Evolutionary conservation across 1,140 invertebrate species (phyloP), one percentile per base, ranked within the genome.

Genomic region (Capitella teleta): DNA sequence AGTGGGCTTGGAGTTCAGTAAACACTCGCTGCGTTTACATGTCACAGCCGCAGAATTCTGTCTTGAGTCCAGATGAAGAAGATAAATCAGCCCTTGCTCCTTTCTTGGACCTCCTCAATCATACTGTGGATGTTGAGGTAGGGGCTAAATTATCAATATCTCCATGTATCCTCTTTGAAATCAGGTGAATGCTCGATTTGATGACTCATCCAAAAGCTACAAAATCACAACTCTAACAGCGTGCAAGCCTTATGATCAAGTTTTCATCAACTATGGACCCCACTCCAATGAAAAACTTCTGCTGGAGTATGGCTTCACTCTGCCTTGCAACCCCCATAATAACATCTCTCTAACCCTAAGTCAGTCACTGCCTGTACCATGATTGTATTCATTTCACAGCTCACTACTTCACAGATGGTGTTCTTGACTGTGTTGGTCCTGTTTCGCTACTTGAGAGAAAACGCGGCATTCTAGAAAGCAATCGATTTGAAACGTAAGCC

Each of bases 101-200:
- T 2, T 83, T 81, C 56, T 63, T 89, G 19, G 86, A 88, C 69
- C 73, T 88, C 51, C 77, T 87, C 46, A 88, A 88, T 76, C 86
- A 88, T 65, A 76, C 76, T 12, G 61, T 70, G 50, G 50, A 51
- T 25, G 77, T 79, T 30, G 66, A 68, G 55, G 68, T 68, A 57
- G 57, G 42, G 16, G 42, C 16, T 18, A 44, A 2, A 18, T n/a
- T 37, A 37, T 37, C 16, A 37, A 37, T 19, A 37, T 37, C 21
- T n/a, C 21, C 21, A 37, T 34, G 12, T n/a, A 43, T 57, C 6
- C 41, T 46, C 28, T 21, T 51, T 47, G 42, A 16, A 38, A 46
- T 32, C 52, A 63, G 49, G 77, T 78, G 2, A 59, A 66, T 8
- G 77, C 77, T 25, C 66, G 74, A 42, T 60, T 78, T 34, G 63